phyloP scores from a whole-genome alignment of 2,888 invertebrate genomes.

The Pheosia gnoma region DNA sequence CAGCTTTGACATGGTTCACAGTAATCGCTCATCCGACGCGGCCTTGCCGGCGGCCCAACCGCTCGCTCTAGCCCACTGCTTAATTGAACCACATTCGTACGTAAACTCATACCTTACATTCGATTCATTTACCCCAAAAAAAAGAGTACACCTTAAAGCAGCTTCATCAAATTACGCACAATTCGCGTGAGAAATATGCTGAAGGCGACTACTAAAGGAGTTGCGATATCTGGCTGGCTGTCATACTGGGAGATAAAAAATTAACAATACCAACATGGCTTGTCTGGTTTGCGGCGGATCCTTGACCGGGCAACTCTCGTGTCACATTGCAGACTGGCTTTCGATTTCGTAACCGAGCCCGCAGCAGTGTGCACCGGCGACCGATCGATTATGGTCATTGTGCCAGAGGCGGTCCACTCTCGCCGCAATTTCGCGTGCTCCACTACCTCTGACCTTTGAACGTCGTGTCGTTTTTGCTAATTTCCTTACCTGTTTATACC shows the following conservation, averaged over 20 bases:
- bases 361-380: conserved; percentile 54
- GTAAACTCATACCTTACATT: not conserved
- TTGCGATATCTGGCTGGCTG: conserved; percentile 8
- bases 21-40: conserved; percentile 73
- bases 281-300: conserved; percentile 42
- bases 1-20: conserved; percentile 72
- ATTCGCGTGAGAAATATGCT: conserved; percentile 6
- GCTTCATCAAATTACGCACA: conserved; percentile 1
- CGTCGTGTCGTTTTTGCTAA: conserved; percentile 38
- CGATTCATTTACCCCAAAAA: not conserved
- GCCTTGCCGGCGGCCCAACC: conserved; percentile 58
- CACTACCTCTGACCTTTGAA: conserved; percentile 50
- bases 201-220: not conserved
- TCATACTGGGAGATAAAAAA: conserved; percentile 13
- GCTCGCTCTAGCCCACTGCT: conserved; percentile 16
- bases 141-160: not conserved
- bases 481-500: conserved; percentile 39
- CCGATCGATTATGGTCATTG: conserved; percentile 71
- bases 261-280: conserved; percentile 17
- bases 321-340: conserved; percentile 62
- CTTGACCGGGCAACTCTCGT: conserved; percentile 65
- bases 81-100: conserved; percentile 18
- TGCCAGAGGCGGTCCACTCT: conserved; percentile 65
- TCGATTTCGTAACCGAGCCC: conserved; percentile 68
- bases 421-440: conserved; percentile 50